These are phyloP conservation scores for Erpobdella octoculata DNA, from an alignment of 2,888 invertebrate genomes.

Conservation along the genomic window DNA sequence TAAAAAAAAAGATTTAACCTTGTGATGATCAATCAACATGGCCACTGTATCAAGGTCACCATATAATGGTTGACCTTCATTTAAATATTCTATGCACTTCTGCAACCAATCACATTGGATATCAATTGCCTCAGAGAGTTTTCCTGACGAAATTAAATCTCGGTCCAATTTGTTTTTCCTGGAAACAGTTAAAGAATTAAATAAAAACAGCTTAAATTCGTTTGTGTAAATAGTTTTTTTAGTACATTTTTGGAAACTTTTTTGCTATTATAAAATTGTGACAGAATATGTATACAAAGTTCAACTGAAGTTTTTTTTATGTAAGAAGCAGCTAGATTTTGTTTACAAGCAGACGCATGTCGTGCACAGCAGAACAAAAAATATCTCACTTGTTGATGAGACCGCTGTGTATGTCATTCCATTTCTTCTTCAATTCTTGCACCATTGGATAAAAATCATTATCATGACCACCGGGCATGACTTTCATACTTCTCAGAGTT, in stretches of 20 bases:
- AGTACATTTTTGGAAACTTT: not conserved
- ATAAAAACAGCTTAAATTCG: not conserved
- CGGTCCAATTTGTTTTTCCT: constrained; percentile 50
- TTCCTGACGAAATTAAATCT: constrained; percentile 48
- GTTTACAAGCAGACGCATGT: no score
- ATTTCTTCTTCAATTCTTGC: constrained; percentile 50
- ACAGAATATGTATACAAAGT: no score
- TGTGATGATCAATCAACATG: constrained; percentile 51
- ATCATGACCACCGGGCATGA: not conserved
- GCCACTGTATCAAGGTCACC: constrained; percentile 51
- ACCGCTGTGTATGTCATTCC: constrained; percentile 46
- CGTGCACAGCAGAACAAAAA: no score
- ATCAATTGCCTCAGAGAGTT: constrained; percentile 49
- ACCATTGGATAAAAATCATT: constrained; percentile 50
- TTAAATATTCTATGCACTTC: constrained; percentile 47
- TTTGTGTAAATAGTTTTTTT: not conserved
- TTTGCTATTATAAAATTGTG: not conserved
- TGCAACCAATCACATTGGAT: constrained; percentile 50
- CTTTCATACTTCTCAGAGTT: not conserved
- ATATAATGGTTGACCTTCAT: constrained; percentile 48
- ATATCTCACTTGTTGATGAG: constrained; percentile 1
- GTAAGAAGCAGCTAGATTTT: no score
- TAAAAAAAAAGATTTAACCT: constrained; percentile 38
- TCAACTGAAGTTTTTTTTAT: no score
- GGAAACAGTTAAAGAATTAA: constrained; percentile 38